Percentiles rank a stretch among this genome's conserved stretches.
phyloP scores from a whole-genome alignment of 92 coral and sea anemone species.

The Actinernus sp. region DNA sequence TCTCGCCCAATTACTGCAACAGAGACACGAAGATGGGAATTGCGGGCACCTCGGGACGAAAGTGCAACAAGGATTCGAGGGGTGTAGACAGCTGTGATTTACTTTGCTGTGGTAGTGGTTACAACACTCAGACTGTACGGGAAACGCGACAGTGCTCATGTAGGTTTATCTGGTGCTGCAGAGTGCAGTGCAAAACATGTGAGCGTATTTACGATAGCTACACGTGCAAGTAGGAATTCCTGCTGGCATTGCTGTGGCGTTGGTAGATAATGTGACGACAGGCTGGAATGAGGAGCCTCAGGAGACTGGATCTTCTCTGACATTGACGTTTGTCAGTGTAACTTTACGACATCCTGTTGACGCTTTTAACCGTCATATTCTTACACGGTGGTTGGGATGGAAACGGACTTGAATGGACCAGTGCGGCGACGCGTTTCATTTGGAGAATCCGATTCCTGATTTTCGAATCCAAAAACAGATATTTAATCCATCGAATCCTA shows the following conservation, averaged over 20 bases:
- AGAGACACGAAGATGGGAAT: constrained; percentile 72
- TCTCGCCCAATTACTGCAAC: constrained; percentile 85
- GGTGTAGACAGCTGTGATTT: constrained; percentile 78
- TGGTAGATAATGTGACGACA: too few species aligned
- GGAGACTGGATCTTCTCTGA: too few species aligned
- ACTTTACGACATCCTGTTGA: too few species aligned
- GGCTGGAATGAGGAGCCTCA: too few species aligned
- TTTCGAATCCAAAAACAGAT: too few species aligned
- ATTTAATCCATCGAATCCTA: too few species aligned
- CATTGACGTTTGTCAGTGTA: too few species aligned
- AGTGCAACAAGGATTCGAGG: constrained; percentile 76
- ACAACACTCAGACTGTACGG: constrained; percentile 84
- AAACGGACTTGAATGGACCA: too few species aligned
- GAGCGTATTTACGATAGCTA: constrained; percentile 72
- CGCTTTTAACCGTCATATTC: too few species aligned
- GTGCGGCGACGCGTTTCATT: too few species aligned
- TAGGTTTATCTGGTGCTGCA: constrained; percentile 90
- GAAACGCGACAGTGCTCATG: constrained; percentile 79
- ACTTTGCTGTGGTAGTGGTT: constrained; percentile 93
- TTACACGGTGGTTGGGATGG: too few species aligned
- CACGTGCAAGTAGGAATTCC: constrained; percentile 71
- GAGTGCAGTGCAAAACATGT: constrained; percentile 82
- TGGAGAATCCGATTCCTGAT: too few species aligned
- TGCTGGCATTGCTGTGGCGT: neutral
- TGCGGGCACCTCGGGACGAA: constrained; percentile 88